Percentiles rank a stretch among this genome's conserved stretches.
phyloP scores from a whole-genome alignment of 2,113 vertebrate species.

The Apodemus sylvaticus region DNA sequence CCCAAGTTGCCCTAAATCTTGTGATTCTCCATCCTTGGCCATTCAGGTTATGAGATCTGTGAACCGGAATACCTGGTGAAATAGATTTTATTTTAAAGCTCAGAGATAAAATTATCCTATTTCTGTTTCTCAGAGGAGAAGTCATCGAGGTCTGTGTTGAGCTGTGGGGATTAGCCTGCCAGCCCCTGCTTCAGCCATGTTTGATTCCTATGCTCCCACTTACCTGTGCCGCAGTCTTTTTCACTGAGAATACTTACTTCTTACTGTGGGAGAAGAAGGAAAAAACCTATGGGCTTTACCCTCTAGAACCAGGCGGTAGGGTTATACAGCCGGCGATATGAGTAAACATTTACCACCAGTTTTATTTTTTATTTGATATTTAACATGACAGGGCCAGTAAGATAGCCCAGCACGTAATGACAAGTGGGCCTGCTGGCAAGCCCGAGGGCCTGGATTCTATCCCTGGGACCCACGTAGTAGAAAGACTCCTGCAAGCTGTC shows the following conservation, averaged over 20 bases:
- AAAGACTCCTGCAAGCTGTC: not conserved
- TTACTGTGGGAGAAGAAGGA: not conserved
- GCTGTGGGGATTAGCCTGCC: not conserved
- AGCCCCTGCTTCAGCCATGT: not conserved
- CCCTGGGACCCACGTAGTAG: not conserved
- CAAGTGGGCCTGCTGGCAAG: not conserved
- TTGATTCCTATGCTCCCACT: not conserved
- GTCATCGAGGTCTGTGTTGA: not conserved
- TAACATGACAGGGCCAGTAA: not conserved
- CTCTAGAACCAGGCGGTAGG: not conserved
- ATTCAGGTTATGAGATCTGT: not conserved
- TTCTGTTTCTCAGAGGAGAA: conserved; percentile 40
- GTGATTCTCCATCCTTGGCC: not conserved
- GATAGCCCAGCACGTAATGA: not conserved
- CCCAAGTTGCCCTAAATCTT: not conserved
- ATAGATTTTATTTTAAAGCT: conserved; percentile 6
- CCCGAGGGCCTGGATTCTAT: not conserved
- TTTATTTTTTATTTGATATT: conserved; percentile 26
- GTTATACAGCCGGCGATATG: not conserved
- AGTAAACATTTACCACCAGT: not conserved
- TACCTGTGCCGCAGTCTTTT: not conserved
- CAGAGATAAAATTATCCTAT: not conserved
- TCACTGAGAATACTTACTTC: not conserved
- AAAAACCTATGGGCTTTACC: not conserved
- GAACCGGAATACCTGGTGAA: not conserved